A percentile compares a stretch with the other conserved stretches of the same genome.
Conservation (phyloP, 2,888 invertebrate genomes). For the Torymus tubicola region DNA sequence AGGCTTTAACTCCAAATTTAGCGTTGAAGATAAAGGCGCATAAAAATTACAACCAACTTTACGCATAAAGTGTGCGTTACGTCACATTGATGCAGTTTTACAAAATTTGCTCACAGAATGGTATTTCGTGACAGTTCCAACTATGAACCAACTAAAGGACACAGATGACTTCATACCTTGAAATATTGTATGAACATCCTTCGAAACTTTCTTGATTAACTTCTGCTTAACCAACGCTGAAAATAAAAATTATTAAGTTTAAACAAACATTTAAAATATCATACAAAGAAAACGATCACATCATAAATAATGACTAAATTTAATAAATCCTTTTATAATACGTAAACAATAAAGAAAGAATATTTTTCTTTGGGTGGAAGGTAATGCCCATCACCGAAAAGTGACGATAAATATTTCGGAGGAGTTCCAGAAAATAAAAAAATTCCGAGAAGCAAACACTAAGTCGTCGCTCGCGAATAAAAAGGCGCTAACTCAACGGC, state of each 20-base stretch:
- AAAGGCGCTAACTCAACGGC: too few species aligned
- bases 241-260: slow-evolving; percentile 32
- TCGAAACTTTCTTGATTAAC: slow-evolving; percentile 48
- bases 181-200: slow-evolving; percentile 42
- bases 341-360: too few species aligned
- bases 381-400: too few species aligned
- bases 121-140: slow-evolving; percentile 19
- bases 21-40: slow-evolving; percentile 29
- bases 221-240: slow-evolving; percentile 47
- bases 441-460: too few species aligned
- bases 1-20: slow-evolving; percentile 17
- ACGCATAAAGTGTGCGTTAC: slow-evolving; percentile 21
- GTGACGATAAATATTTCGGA: too few species aligned
- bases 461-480: too few species aligned
- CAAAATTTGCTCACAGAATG: slow-evolving; percentile 34
- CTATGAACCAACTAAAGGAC: slow-evolving; percentile 42
- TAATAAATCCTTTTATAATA: too few species aligned
- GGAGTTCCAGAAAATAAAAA: too few species aligned
- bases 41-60: slow-evolving; percentile 48
- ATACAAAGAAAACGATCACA: too few species aligned
- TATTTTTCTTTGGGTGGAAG: too few species aligned
- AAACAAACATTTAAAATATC: too few species aligned
- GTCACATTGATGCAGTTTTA: slow-evolving; percentile 25
- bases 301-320: too few species aligned
- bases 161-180: slow-evolving; percentile 39